These are phyloP conservation scores for Leiothrix lutea DNA, from an alignment of 2,113 vertebrate genomes.

Conservation along the genomic window DNA sequence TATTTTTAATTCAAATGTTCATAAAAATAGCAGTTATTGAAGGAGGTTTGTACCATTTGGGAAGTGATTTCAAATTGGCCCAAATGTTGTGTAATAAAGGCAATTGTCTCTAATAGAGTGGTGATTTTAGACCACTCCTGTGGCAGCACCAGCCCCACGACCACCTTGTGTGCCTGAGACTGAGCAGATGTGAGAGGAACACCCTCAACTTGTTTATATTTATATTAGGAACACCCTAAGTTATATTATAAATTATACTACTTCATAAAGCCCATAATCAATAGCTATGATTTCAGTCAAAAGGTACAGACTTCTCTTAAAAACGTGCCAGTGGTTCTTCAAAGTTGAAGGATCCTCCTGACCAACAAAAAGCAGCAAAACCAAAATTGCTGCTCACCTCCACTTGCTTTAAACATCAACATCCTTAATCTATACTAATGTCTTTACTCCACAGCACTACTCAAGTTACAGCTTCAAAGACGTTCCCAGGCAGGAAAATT, in stretches of 20 bases:
- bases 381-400: not conserved
- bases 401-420: not conserved
- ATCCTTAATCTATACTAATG: not conserved
- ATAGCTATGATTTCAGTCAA: not conserved
- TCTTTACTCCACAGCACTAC: not conserved
- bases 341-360: not conserved
- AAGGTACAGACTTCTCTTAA: not conserved
- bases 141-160: not conserved
- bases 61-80: not conserved
- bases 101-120: not conserved
- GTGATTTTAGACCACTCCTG: not conserved
- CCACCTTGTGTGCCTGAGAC: not conserved
- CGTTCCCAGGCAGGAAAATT: not conserved
- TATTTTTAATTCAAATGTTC: not conserved
- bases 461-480: not conserved
- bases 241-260: not conserved
- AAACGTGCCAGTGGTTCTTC: not conserved
- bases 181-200: not conserved
- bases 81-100: not conserved
- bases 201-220: not conserved
- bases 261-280: not conserved
- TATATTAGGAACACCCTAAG: not conserved
- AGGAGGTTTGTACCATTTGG: not conserved
- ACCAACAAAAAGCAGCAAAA: not conserved
- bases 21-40: not conserved